Evolutionary conservation across 2,113 vertebrate species (phyloP).

Genomic region (Semicossyphus pulcher): DNA sequence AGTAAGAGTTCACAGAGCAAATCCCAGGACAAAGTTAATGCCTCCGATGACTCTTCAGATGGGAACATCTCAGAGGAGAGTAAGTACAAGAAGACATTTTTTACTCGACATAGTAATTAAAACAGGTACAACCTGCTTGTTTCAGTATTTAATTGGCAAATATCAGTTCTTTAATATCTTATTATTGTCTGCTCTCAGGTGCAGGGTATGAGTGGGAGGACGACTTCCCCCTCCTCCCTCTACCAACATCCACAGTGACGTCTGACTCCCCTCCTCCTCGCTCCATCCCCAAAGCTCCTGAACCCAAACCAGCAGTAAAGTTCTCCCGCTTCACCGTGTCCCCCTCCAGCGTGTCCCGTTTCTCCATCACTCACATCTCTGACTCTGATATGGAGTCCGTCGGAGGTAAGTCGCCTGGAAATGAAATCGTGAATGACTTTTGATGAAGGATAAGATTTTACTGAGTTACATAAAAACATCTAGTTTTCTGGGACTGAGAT

Average conservation of each 20-base stretch:
- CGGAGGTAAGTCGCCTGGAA: conserved; percentile 83
- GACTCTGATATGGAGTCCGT: conserved; percentile 88
- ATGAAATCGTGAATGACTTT: background rate
- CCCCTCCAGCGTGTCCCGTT: conserved; percentile 88
- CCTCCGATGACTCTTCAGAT: conserved; percentile 79
- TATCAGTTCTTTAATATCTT: background rate
- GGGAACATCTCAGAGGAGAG: conserved; percentile 86
- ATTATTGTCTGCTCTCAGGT: conserved; percentile 72
- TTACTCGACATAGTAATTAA: too few species aligned
- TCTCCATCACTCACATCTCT: conserved; percentile 96
- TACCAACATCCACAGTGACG: conserved; percentile 79
- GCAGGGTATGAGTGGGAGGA: conserved; percentile 89
- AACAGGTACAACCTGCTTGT: too few species aligned
- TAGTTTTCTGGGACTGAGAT: too few species aligned
- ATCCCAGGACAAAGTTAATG: conserved; percentile 61
- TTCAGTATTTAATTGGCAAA: background rate
- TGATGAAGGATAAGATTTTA: too few species aligned
- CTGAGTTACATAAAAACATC: too few species aligned
- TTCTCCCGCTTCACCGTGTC: conserved; percentile 94
- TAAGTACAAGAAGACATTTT: conserved; percentile 66
- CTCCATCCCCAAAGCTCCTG: conserved; percentile 47
- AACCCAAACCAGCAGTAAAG: conserved; percentile 77
- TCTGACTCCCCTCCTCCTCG: conserved; percentile 51
- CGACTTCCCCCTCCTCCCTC: conserved; percentile 84
- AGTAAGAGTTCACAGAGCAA: conserved; percentile 39